Evolutionary conservation across 2,113 vertebrate species (phyloP).

Genomic region (Ptilorrhoa leucosticta): DNA sequence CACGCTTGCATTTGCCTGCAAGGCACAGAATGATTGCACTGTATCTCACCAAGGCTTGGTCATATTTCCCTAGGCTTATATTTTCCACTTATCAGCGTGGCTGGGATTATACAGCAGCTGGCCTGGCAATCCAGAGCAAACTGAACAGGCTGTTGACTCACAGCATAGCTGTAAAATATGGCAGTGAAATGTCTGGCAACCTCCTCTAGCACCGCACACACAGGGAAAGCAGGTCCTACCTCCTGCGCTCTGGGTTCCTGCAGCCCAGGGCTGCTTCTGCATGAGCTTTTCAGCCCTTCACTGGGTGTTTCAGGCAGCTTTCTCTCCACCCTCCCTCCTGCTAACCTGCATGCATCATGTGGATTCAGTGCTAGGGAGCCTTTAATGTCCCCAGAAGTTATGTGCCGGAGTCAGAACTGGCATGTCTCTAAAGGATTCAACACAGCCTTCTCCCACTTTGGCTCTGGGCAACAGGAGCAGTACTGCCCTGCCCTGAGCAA

Average conservation of each 20-base stretch:
- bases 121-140: background rate
- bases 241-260: rapidly evolving
- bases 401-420: background rate
- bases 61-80: background rate
- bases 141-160: background rate
- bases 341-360: background rate
- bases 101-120: background rate
- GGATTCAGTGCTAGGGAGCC: background rate
- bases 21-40: background rate
- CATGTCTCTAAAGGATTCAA: background rate
- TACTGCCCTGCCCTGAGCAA: background rate
- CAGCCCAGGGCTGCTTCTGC: background rate
- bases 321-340: background rate
- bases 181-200: background rate
- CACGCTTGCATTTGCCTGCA: background rate
- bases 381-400: background rate
- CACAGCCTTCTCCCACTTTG: background rate
- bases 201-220: background rate
- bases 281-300: background rate
- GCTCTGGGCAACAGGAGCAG: background rate
- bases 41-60: background rate
- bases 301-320: background rate
- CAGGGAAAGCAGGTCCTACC: background rate
- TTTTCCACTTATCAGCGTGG: background rate
- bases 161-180: background rate